Percentiles rank a stretch among this genome's conserved stretches.
Conservation (phyloP, 2,797 vertebrate genomes). For the Chiropotes sagulatus region DNA sequence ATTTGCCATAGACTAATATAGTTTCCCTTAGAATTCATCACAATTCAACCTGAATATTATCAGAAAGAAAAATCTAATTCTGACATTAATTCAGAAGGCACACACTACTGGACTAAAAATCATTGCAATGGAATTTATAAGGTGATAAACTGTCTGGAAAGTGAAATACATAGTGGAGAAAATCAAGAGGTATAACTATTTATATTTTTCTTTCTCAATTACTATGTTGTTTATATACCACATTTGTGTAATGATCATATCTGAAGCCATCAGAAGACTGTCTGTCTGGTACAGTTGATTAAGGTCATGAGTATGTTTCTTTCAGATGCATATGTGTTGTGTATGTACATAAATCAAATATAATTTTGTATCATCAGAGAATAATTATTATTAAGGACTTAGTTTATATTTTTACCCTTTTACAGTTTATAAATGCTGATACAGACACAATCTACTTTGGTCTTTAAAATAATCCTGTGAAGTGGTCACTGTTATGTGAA, state of each 20-base stretch:
- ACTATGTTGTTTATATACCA: background rate
- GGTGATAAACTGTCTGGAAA: conserved; percentile 20
- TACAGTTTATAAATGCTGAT: background rate
- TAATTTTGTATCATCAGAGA: background rate
- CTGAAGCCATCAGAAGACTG: background rate
- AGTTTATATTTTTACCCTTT: background rate
- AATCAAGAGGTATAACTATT: conserved; percentile 12
- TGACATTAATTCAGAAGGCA: conserved; percentile 68
- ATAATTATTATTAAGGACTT: background rate
- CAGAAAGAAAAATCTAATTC: conserved; percentile 63
- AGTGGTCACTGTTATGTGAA: background rate
- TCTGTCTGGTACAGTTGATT: background rate
- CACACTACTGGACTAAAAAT: conserved; percentile 19
- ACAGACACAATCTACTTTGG: background rate
- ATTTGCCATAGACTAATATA: conserved; percentile 76
- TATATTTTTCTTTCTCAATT: background rate
- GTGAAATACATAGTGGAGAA: conserved; percentile 39
- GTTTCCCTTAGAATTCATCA: conserved; percentile 62
- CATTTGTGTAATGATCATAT: background rate
- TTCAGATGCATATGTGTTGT: background rate
- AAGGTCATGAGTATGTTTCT: background rate
- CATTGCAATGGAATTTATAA: conserved; percentile 38
- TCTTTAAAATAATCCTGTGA: background rate
- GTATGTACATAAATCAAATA: background rate
- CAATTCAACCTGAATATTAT: conserved; percentile 70